Evolutionary conservation across 2,797 vertebrate species (phyloP), one percentile per base, ranked within the genome.

Genomic region (Threskiornis aethiopicus): DNA sequence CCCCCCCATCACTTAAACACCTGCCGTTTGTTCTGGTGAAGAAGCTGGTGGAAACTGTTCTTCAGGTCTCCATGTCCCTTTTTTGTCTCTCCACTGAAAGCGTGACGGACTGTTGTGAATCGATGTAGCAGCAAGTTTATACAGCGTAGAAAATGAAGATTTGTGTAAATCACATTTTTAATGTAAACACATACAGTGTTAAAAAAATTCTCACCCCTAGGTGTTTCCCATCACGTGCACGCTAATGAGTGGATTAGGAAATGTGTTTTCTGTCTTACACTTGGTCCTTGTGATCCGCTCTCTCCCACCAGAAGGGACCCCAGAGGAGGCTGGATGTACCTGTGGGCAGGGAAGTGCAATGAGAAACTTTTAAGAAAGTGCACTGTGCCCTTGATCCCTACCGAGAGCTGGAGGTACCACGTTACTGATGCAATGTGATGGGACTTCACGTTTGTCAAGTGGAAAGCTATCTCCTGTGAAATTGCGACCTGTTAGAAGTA

Each of bases 131-230:
- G 59, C 47, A 19, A 76, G 26, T 73, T 94, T 58, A 39, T 51
- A 58, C 46, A 77, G 64, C 0, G 0, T 57, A 61, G 62, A 85
- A 94, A 91, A 87, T 29, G 33, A 87, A 72, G 71, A 72, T 79
- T 65, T 91, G 82, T 93, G 75, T 95, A 94, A 95, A 91, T 93
- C 62, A 42, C 51, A 16, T 87, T 90, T 92, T 89, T 91, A 25
- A 58, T 61, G 62, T 93, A 89, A 94, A 92, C 78, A 89, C 24
- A 47, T 42, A 87, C 58, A 85, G 62, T 49, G 82, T 94, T 89
- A 94, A 80, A 94, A 92, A 82, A 91, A 93, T 77, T 95, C 95
- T 62, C 51, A 62, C 59, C 83, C 79, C 22, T 37, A n/a, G 78
- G 49, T 64, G 71, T 85, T 96, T 85, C 85, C 88, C 82, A 51